A percentile compares a stretch with the other conserved stretches of the same genome.
phyloP scores from a whole-genome alignment of 2,888 invertebrate genomes.

The Perdita meconis region DNA sequence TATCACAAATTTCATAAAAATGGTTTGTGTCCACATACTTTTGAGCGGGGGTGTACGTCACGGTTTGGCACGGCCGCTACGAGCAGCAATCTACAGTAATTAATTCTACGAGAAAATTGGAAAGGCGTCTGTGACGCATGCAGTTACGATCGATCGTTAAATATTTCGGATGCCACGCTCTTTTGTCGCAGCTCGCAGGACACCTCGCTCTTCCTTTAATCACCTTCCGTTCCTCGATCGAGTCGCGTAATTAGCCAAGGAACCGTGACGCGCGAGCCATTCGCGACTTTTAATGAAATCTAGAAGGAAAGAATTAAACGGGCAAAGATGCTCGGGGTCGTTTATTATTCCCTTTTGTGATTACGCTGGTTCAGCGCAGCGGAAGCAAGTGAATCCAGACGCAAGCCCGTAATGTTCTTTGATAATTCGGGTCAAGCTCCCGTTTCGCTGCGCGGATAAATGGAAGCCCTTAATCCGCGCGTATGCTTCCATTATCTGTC shows the following conservation, averaged over 20 bases:
- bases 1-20: too few species aligned
- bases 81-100: constrained; percentile 24
- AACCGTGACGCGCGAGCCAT: constrained; percentile 7
- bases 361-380: constrained; percentile 21
- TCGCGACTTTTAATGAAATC: constrained; percentile 48
- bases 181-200: neutral
- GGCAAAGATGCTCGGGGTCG: constrained; percentile 3
- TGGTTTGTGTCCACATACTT: too few species aligned
- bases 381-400: constrained; percentile 55
- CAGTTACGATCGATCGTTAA: neutral
- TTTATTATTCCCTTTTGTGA: constrained; percentile 54
- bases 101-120: constrained; percentile 20
- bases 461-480: constrained; percentile 19
- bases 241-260: constrained; percentile 43
- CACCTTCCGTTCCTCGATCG: constrained; percentile 10
- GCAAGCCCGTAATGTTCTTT: constrained; percentile 43
- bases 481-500: constrained; percentile 26
- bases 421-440: constrained; percentile 48
- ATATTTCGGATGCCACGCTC: neutral
- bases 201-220: neutral
- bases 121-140: neutral
- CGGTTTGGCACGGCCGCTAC: neutral
- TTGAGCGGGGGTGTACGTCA: too few species aligned
- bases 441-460: constrained; percentile 6
- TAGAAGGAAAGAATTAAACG: constrained; percentile 33